A percentile compares a stretch with the other conserved stretches of the same genome.
Evolutionary conservation across 1,140 invertebrate species (phyloP).

Genomic region (Calliphora vicina): DNA sequence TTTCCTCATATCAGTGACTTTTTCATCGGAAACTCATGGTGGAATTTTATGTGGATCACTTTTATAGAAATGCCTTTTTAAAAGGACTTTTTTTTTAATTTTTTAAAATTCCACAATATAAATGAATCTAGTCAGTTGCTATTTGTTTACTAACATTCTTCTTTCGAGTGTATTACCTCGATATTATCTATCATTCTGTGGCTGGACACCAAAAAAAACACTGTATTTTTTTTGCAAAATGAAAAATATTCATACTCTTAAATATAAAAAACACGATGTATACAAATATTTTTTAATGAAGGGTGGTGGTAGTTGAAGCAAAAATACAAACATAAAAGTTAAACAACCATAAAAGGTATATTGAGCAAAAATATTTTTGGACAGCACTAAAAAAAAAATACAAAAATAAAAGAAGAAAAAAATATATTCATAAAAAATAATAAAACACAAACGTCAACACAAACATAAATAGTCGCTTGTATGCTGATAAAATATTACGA

Average conservation of each 20-base stretch:
- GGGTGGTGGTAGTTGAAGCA: not conserved
- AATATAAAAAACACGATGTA: not conserved
- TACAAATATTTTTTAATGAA: not conserved
- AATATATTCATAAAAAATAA: not conserved
- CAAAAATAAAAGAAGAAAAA: not conserved
- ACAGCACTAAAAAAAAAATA: not conserved
- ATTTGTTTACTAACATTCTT: not conserved
- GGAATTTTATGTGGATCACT: too few species aligned
- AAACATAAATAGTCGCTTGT: not conserved
- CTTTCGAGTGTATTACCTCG: not conserved
- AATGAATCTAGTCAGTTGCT: too few species aligned
- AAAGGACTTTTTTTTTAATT: too few species aligned
- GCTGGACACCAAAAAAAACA: not conserved
- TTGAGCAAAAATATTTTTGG: constrained; percentile 23
- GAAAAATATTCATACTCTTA: not conserved
- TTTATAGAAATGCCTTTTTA: too few species aligned
- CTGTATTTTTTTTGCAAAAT: constrained; percentile 1
- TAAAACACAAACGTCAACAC: not conserved
- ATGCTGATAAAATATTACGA: not conserved
- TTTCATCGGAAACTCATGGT: too few species aligned
- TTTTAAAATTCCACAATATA: too few species aligned
- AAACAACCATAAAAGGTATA: constrained; percentile 31
- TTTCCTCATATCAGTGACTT: too few species aligned
- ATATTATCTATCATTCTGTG: constrained; percentile 24
- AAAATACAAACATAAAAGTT: constrained; percentile 28